Base-by-base conservation (phyloP, 1,140 invertebrate genomes). In the Ridgeia piscesae region DNA sequence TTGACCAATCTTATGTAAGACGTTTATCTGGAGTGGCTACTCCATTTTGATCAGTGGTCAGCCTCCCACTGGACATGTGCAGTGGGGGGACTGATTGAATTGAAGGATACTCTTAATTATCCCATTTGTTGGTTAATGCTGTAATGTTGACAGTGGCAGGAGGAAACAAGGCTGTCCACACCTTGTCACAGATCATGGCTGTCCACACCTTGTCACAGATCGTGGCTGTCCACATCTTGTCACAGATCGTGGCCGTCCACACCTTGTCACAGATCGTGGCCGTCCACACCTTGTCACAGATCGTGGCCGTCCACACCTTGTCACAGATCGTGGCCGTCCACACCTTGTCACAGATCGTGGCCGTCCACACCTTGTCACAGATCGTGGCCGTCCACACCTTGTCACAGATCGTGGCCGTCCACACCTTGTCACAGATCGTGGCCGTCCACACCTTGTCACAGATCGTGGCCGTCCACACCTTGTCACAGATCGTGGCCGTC, bases 1-100 rank as follows among this genome's bases (percentile, higher is more conserved):
- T 77, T 77, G 58, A 77, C 58, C 58, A 77, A 31, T 77, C 58
- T 77, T 77, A 77, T 77, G 58, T 77, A 77, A 77, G 58, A 77
- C 14, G 58, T 77, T 77, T 77, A 31, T 77, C 0, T 77, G 58
- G 58, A 77, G 58, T 77, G 17, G 58, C 58, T 77, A 77, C 58
- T 77, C 27, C 11, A 77, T 9, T n/a, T n/a, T 77, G 58, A 77
- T 21, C 42, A 42, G 42, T 77, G 58, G 58, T 77, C 58, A 77
- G 27, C 6, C 58, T 77, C 17, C 58, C 58, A 14, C 58, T 77
- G 58, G 58, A 77, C 58, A 77, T 21, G 58, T 77, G 58, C 27
- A 77, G 27, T 77, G 58, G 27, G 58, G 8, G 17, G 27, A 31
- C 27, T 77, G 58, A 77, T 77, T 77, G 58, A 77, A 77, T 77